Base-by-base conservation (phyloP, 53 echinoderm and acorn worm species). In the Holothuria leucospilota region DNA sequence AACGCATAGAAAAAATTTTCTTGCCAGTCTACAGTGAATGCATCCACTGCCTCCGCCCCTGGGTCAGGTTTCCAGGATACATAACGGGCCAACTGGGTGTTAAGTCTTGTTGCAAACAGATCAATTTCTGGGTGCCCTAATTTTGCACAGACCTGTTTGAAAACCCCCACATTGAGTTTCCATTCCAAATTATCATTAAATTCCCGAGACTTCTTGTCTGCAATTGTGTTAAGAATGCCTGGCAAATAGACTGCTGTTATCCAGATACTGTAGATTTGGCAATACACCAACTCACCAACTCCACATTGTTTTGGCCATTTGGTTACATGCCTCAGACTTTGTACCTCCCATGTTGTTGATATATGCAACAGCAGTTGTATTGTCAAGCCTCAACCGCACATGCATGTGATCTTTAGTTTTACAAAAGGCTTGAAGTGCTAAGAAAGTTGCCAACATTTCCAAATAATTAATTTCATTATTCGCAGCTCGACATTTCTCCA, bases 61-160 rank as follows among this genome's bases (percentile, higher is more conserved):
- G 92, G 89, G 83, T 92, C 92, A 9, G 89, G 89, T 59, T 73
- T 60, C 86, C 89, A 89, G 1, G 92, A 89, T 26, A 92, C 59
- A 66, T 90, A 92, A 29, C 74, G 62, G 21, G 42, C 21, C 25
- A 89, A 42, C 72, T 92, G 92, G 40, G 77, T 92, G 68, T 92
- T 92, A 46, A 92, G 58, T 39, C 89, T 80, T 25, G 92, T 69
- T 27, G 92, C 92, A 83, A 92, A 89, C 20, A 92, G 62, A 67
- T 89, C 89, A 53, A 92, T 75, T 20, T 89, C 82, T 79, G 92
- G 92, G n/a, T n/a, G 29, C 8, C 87, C 83, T 71, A 59, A 91
- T 29, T 9, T 27, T 21, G 39, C 51, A 56, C 60, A 52, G 14
- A 86, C 21, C 59, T 63, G 53, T 62, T 42, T 0, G 42, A 91